phyloP scores from a whole-genome alignment of 2,888 invertebrate species.

The Lamellibrachia satsuma region DNA sequence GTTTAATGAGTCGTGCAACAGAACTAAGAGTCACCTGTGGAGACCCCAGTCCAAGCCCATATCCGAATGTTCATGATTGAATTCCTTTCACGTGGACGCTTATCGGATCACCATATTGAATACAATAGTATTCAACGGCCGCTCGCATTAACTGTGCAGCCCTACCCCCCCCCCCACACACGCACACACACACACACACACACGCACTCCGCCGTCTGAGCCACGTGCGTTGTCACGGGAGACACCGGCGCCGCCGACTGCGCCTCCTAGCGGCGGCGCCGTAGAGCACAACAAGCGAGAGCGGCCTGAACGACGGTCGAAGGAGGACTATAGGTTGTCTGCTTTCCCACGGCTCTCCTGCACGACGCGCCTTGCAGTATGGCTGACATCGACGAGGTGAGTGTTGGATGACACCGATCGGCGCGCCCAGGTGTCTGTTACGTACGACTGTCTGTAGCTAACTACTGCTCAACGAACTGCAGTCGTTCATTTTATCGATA shows the following conservation, averaged over 20 bases:
- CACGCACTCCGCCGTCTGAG: neutral
- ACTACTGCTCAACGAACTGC: neutral
- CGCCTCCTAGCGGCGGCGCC: neutral
- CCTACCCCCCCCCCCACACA: neutral
- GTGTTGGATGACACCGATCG: neutral
- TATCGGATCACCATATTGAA: neutral
- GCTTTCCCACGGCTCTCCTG: neutral
- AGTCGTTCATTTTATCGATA: neutral
- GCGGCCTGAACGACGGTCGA: neutral
- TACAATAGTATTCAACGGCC: neutral
- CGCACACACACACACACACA: too few relatives aligned
- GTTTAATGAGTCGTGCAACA: neutral
- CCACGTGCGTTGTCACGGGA: slow-evolving; percentile 6
- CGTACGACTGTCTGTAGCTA: neutral
- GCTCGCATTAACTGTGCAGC: neutral
- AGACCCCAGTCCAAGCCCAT: neutral
- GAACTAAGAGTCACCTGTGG: neutral
- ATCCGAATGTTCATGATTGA: neutral
- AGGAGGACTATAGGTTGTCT: neutral
- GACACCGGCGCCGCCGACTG: neutral
- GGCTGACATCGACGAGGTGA: neutral
- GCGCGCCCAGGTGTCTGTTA: neutral
- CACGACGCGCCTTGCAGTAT: neutral
- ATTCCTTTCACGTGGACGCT: neutral
- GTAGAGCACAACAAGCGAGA: neutral